A percentile compares a stretch with the other conserved stretches of the same genome.
Evolutionary conservation across 1,140 invertebrate species (phyloP).

Genomic region (Macrobrachium nipponense): DNA sequence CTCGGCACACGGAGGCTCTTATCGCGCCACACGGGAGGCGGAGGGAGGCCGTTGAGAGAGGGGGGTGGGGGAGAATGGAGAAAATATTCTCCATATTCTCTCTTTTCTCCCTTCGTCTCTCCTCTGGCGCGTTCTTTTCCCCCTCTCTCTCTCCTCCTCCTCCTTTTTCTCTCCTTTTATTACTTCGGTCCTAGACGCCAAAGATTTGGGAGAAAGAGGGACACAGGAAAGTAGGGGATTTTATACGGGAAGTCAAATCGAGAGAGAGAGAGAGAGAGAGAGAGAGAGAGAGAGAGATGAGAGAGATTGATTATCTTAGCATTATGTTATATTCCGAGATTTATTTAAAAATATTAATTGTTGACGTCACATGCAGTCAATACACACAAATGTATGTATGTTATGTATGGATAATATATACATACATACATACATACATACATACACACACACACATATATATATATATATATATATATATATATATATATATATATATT

Average conservation of each 20-base stretch:
- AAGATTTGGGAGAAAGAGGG: not conserved
- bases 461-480: slow-evolving; percentile 12
- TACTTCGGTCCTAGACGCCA: not conserved
- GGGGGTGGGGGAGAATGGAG: not conserved
- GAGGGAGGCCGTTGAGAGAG: not conserved
- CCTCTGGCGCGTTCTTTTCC: not conserved
- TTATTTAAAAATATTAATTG: not conserved
- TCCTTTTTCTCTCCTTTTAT: not conserved
- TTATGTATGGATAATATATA: too few relatives aligned
- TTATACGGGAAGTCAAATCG: not conserved
- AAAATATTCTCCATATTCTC: not conserved
- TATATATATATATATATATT: slow-evolving; percentile 4
- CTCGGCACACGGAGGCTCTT: not conserved
- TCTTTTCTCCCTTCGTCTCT: not conserved
- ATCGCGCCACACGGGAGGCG: not conserved
- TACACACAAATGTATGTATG: not conserved
- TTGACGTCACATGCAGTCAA: not conserved
- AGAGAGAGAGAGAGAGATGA: slow-evolving; percentile 21
- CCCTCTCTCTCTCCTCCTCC: not conserved
- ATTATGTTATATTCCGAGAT: not conserved
- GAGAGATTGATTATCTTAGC: not conserved
- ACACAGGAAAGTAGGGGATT: not conserved
- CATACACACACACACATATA: not conserved
- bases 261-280: slow-evolving; percentile 28
- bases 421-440: too few relatives aligned